A percentile compares a stretch with the other conserved stretches of the same genome.
Evolutionary conservation across 2,797 vertebrate genomes (phyloP).

Genomic region (Dendrocincla fuliginosa): DNA sequence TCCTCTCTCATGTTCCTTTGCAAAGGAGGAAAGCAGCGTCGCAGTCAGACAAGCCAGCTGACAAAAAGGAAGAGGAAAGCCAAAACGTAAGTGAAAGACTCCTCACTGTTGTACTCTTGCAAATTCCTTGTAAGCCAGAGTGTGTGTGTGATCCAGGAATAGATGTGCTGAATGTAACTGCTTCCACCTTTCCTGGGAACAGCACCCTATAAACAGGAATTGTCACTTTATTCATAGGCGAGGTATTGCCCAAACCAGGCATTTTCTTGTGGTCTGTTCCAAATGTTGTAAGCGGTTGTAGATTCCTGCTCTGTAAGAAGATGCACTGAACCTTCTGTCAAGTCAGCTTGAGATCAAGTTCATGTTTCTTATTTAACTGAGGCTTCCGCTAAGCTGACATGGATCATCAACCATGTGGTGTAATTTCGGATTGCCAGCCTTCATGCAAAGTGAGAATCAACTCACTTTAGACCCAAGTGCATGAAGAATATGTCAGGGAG

Average conservation of each 20-base stretch:
- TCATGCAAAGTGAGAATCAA: not conserved
- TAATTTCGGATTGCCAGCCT: not conserved
- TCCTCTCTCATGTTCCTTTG: constrained; percentile 20
- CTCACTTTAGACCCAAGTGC: not conserved
- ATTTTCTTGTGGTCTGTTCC: not conserved
- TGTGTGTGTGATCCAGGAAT: not conserved
- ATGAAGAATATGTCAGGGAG: rapidly evolving
- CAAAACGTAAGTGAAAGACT: constrained; percentile 85
- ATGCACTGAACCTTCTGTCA: not conserved
- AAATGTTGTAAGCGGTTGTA: not conserved
- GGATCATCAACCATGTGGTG: not conserved
- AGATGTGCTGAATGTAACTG: not conserved
- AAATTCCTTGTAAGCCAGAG: not conserved
- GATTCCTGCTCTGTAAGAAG: not conserved
- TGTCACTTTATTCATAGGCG: not conserved
- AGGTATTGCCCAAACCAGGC: not conserved
- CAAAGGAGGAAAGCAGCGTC: constrained; percentile 96
- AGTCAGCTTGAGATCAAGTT: not conserved
- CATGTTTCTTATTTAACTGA: not conserved
- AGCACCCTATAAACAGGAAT: not conserved
- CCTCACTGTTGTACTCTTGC: not conserved
- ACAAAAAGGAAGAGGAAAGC: constrained; percentile 91
- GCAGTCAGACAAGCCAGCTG: constrained; percentile 91
- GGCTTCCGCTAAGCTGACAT: not conserved
- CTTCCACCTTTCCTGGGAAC: not conserved